Percentiles rank a stretch among this genome's conserved stretches.
Evolutionary conservation across 2,888 invertebrate species (phyloP).

Genomic region (Dryadula phaetusa): DNA sequence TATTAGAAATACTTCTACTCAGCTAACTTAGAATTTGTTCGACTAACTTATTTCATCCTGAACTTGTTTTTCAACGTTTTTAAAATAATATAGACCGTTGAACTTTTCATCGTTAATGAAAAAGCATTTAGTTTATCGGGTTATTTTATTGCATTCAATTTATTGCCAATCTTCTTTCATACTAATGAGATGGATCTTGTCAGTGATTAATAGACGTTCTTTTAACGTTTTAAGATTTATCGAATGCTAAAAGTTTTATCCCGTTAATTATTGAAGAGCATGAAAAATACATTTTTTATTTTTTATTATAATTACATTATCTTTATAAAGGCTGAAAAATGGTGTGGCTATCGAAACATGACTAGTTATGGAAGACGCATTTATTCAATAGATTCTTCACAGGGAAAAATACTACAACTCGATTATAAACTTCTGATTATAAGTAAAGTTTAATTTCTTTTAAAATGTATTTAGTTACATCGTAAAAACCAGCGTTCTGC

Average conservation of each 20-base stretch:
- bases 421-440: conserved; percentile 3
- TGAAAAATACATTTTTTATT: neutral
- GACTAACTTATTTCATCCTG: conserved; percentile 21
- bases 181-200: conserved; percentile 35
- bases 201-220: conserved; percentile 32
- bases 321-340: no score
- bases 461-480: conserved; percentile 11
- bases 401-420: neutral
- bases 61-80: conserved; percentile 14
- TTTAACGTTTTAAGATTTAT: conserved; percentile 21
- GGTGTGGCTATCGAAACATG: no score
- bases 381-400: no score
- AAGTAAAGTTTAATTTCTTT: conserved; percentile 8
- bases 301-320: neutral
- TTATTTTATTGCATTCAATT: conserved; percentile 61
- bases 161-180: conserved; percentile 35
- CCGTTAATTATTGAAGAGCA: neutral
- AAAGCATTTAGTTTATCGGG: conserved; percentile 35
- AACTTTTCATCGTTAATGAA: conserved; percentile 36
- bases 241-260: conserved; percentile 11
- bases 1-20: conserved; percentile 23
- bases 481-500: conserved; percentile 6
- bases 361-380: no score
- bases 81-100: conserved; percentile 29
- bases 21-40: conserved; percentile 5